Percentiles rank a stretch among this genome's conserved stretches.
These are phyloP conservation scores for Takifugu ocellatus DNA, from an alignment of 2,797 vertebrate genomes.

Conservation along the genomic window DNA sequence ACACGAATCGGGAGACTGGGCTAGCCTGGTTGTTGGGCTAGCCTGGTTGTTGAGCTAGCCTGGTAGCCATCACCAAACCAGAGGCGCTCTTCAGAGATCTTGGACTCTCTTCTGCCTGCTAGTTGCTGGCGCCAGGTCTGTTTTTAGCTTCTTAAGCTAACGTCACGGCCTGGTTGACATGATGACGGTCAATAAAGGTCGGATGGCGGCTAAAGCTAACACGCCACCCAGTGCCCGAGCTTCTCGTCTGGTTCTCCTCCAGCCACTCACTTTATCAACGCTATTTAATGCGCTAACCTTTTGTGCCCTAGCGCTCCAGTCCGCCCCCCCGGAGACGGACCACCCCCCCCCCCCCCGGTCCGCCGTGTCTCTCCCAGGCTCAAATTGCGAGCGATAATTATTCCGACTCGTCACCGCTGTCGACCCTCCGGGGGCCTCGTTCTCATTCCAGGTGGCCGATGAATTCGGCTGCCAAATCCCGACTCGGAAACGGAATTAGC, in stretches of 20 bases:
- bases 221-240: no score
- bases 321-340: constrained; percentile 41
- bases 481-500: constrained; percentile 33
- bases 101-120: no score
- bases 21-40: no score
- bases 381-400: constrained; percentile 65
- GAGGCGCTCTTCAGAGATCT: no score
- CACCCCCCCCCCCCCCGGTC: constrained; percentile 60
- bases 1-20: no score
- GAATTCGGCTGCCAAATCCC: constrained; percentile 36
- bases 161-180: no score
- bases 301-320: constrained; percentile 54
- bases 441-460: constrained; percentile 45
- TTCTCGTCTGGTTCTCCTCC: constrained; percentile 16
- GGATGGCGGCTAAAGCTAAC: no score
- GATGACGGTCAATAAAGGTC: no score
- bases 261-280: constrained; percentile 33
- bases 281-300: constrained; percentile 77
- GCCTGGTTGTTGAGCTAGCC: no score
- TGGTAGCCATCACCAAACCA: no score
- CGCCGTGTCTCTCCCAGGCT: constrained; percentile 46
- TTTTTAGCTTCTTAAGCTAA: no score
- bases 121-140: no score
- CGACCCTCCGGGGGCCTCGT: constrained; percentile 53
- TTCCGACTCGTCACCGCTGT: constrained; percentile 55